These are phyloP conservation scores for Glaucopsyche alexis DNA, from an alignment of 2,888 invertebrate genomes.

Conservation along the genomic window DNA sequence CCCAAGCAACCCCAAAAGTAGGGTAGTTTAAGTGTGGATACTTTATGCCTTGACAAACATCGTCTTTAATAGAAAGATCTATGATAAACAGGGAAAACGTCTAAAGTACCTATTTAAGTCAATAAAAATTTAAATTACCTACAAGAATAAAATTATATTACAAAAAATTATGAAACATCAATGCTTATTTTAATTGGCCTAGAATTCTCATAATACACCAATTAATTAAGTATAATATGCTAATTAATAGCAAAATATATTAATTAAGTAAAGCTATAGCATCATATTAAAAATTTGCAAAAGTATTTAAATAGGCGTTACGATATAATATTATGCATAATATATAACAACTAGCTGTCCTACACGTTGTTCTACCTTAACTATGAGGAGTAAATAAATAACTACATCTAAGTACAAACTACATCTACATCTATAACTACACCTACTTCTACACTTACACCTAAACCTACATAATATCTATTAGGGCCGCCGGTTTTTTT, in stretches of 20 bases:
- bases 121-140: neutral
- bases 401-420: no score
- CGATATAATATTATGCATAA: neutral
- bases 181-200: neutral
- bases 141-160: neutral
- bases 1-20: no score
- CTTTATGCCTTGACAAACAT: no score
- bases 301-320: conserved; percentile 25
- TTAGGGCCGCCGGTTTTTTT: no score
- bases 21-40: no score
- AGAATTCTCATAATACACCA: neutral
- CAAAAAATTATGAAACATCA: neutral
- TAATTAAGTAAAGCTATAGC: neutral
- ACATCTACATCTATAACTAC: no score
- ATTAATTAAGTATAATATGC: neutral
- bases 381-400: no score
- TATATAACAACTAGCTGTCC: neutral
- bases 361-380: no score
- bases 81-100: neutral
- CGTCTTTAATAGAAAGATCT: no score
- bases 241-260: neutral
- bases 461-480: no score
- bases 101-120: neutral
- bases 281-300: conserved; percentile 24
- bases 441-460: neutral